Evolutionary conservation across 2,888 invertebrate species (phyloP), one percentile per base, ranked within the genome.

Genomic region (Taphrorychus bicolor): DNA sequence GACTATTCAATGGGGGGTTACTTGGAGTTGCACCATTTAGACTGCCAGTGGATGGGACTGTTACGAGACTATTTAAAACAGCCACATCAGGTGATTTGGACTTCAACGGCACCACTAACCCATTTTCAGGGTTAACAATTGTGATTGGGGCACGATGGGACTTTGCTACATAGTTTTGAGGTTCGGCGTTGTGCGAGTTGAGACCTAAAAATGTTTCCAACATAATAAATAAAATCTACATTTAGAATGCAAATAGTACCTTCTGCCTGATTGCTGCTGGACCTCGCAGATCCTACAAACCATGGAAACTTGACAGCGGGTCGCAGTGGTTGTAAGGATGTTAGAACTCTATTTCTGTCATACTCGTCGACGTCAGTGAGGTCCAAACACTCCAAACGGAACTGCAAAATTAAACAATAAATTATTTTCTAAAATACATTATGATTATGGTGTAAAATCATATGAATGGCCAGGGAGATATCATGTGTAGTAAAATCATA

Each of bases 331-430:
- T 77, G 77, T 73, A 90, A 83, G 71, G 88, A 88, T 73, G 86
- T 84, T 80, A 87, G 84, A 75, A 90, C 85, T 79, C 86, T 86
- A 80, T 84, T 85, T 76, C 86, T 84, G 81, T 91, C 91, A 77
- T 86, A 86, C 82, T 88, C 89, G 82, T 88, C 89, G 80, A 90
- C 87, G 83, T 88, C 89, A 81, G 87, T 87, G 78, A 90, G 86
- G 85, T 91, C 90, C 84, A 91, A 86, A 85, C 91, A 91, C 84
- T 90, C 87, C 84, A 80, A 76, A 60, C 71, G 71, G 58, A 70
- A 53, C 78, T 78, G 63, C 21, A 73, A 74, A 23, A 32, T 42
- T 23, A 59, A n/a, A n/a, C n/a, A n/a, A n/a, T n/a, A n/a, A n/a
- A n/a, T n/a, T n/a, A n/a, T n/a, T n/a, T n/a, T n/a, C n/a, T n/a